Evolutionary conservation across 2,888 invertebrate species (phyloP).

Genomic region (Glomeris marginata): DNA sequence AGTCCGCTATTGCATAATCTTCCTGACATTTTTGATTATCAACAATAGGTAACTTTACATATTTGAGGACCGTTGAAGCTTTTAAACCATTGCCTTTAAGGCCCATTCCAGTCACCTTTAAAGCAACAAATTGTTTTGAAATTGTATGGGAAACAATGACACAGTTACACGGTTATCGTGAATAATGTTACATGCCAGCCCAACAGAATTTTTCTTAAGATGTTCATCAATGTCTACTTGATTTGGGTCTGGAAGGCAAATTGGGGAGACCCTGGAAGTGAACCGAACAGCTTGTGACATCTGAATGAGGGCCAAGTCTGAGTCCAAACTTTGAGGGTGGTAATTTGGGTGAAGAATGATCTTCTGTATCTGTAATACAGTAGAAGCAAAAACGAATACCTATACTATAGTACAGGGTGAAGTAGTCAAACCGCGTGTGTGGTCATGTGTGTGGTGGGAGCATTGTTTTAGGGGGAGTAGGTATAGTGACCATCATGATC

Average conservation of each 20-base stretch:
- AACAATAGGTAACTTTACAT: constrained; percentile 18
- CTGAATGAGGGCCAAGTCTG: too few species aligned
- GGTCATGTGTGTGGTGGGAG: too few species aligned
- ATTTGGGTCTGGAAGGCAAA: constrained; percentile 17
- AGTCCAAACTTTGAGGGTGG: constrained; percentile 17
- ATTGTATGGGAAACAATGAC: neutral
- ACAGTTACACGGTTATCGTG: neutral
- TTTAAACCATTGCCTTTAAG: constrained; percentile 17
- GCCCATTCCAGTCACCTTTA: constrained; percentile 20
- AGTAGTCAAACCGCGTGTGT: too few species aligned
- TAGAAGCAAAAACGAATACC: too few species aligned
- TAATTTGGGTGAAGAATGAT: constrained; percentile 19
- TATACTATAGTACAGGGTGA: too few species aligned
- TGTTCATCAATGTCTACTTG: constrained; percentile 16
- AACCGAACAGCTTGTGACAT: constrained; percentile 16
- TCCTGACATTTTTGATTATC: constrained; percentile 16
- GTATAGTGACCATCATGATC: too few species aligned
- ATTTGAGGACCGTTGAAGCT: constrained; percentile 16
- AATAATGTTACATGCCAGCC: constrained; percentile 13
- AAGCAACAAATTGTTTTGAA: neutral
- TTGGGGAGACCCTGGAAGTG: constrained; percentile 17
- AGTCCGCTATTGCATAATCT: constrained; percentile 17
- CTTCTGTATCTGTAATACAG: constrained; percentile 16
- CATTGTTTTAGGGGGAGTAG: too few species aligned
- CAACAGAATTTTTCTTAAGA: constrained; percentile 16